Evolutionary conservation across 2,113 vertebrate genomes (phyloP).

Genomic region (Spilogale gracilis): DNA sequence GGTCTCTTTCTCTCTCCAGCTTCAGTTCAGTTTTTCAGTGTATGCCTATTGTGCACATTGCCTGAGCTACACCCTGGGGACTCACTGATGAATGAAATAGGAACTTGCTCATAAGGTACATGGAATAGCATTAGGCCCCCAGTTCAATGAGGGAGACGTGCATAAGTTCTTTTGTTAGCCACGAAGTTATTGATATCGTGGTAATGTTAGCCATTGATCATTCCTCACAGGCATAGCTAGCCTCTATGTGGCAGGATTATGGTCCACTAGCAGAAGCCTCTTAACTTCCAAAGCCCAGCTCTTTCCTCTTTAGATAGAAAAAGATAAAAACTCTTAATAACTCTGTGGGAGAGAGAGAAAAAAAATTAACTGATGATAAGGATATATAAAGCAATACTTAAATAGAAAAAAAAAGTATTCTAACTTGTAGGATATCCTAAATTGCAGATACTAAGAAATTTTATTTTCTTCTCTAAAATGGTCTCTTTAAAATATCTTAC

Average conservation of each 20-base stretch:
- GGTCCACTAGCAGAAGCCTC: neutral
- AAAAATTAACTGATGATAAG: neutral
- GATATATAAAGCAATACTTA: neutral
- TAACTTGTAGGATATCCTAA: neutral
- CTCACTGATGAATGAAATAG: neutral
- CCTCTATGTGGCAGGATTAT: neutral
- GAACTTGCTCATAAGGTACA: neutral
- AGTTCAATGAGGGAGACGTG: neutral
- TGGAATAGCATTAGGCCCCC: neutral
- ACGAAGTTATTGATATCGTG: neutral
- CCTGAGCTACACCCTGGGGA: neutral
- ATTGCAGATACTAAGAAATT: neutral
- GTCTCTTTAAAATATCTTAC: neutral
- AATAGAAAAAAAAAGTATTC: neutral
- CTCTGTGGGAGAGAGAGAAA: neutral
- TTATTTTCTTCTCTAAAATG: neutral
- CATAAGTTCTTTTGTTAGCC: neutral
- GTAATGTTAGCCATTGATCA: neutral
- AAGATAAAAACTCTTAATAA: neutral
- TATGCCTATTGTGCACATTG: neutral
- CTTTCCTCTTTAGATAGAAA: constrained; percentile 39
- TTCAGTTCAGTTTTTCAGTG: neutral
- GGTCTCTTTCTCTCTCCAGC: neutral
- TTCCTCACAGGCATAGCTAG: neutral
- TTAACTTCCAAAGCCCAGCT: neutral